These are phyloP conservation scores for Apotomis betuletana DNA, from an alignment of 2,888 invertebrate genomes.

Conservation along the genomic window DNA sequence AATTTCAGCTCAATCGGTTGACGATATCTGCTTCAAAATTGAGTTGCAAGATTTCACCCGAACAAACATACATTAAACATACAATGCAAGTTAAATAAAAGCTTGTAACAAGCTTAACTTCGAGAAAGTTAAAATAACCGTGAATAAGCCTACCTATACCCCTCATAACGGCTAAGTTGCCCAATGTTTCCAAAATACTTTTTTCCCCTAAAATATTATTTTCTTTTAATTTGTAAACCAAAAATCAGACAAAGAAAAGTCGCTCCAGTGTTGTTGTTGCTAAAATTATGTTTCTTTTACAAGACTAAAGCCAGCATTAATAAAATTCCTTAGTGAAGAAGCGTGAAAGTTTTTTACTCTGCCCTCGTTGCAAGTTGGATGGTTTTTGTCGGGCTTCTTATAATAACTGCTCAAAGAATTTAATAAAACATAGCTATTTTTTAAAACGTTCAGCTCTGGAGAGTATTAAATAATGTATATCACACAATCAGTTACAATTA, in stretches of 20 bases:
- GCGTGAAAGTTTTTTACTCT: constrained; percentile 69
- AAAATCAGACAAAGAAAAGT: constrained; percentile 31
- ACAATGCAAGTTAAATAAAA: no score
- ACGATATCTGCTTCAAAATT: no score
- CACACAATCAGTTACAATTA: neutral
- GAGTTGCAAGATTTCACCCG: no score
- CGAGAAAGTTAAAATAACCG: neutral
- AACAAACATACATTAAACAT: no score
- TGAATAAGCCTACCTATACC: neutral
- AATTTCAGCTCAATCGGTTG: no score
- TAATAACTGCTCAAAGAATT: constrained; percentile 76
- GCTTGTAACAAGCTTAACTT: neutral
- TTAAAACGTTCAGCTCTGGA: constrained; percentile 11
- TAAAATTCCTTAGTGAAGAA: constrained; percentile 75
- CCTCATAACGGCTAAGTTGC: neutral
- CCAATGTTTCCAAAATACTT: constrained; percentile 3
- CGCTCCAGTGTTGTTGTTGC: constrained; percentile 45
- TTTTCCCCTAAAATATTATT: constrained; percentile 9
- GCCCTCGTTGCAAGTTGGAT: constrained; percentile 64
- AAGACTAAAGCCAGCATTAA: constrained; percentile 69
- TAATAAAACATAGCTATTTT: constrained; percentile 70
- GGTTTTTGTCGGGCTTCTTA: constrained; percentile 65
- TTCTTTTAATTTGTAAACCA: constrained; percentile 33
- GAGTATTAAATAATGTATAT: constrained; percentile 15
- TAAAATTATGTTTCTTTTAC: constrained; percentile 64